Percentiles rank a stretch among this genome's conserved stretches.
Conservation (phyloP, 2,113 vertebrate genomes). For the Phrynosoma blainvillii region DNA sequence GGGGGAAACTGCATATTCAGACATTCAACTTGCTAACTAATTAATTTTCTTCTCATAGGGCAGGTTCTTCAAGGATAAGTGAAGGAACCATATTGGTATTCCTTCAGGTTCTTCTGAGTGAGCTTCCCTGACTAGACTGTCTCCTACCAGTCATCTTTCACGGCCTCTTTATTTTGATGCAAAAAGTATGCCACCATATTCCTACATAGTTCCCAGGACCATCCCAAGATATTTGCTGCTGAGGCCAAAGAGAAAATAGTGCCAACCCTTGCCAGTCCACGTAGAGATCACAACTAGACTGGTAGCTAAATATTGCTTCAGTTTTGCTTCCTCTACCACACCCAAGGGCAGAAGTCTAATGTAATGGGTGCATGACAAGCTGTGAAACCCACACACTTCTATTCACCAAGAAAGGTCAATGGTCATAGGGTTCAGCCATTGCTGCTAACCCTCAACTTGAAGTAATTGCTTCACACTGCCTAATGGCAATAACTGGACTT, state of each 20-base stretch:
- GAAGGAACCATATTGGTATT: neutral
- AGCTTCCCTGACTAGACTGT: neutral
- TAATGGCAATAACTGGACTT: too few species aligned
- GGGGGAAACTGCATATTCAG: neutral
- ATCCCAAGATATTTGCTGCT: neutral
- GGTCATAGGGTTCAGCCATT: too few species aligned
- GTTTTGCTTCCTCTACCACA: too few species aligned
- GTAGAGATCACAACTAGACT: neutral
- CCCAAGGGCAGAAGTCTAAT: too few species aligned
- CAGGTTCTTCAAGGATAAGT: neutral
- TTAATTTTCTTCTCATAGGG: neutral
- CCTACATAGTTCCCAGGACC: neutral
- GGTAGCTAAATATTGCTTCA: neutral
- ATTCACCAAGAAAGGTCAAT: too few species aligned
- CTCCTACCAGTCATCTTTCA: neutral
- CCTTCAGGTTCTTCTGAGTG: neutral
- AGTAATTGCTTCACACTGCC: too few species aligned
- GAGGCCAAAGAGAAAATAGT: neutral
- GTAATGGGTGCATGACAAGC: too few species aligned
- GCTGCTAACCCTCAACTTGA: too few species aligned
- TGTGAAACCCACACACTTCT: too few species aligned
- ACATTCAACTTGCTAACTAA: neutral
- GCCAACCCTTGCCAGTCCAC: neutral
- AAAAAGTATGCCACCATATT: neutral
- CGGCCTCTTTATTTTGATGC: neutral